Evolutionary conservation across 1,140 invertebrate species (phyloP), one percentile per base, ranked within the genome.

Genomic region (Drosophila littoralis): DNA sequence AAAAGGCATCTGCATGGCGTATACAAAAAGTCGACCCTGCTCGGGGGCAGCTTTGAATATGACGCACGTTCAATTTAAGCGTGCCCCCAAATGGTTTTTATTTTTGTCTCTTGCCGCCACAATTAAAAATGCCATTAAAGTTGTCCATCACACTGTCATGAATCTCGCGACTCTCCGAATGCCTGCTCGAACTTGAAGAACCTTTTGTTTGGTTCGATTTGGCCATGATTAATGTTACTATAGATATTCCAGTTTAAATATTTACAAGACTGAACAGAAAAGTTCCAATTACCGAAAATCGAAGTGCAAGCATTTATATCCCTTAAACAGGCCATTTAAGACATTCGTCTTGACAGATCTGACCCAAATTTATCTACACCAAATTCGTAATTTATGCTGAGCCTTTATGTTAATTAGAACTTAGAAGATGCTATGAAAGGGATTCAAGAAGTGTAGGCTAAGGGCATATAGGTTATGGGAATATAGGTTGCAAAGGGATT

Each of bases 121-220:
- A 76, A 72, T 83, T 76, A 69, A 80, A 83, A 83, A 68, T 80
- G 73, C 77, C 77, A 77, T 80, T 89, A 89, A 51, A 51, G 54
- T 12, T 28, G 32, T 43, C 22, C 9, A 55, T 8, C 15, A 13
- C 43, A 43, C 58, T 77, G 46, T 58, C 64, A 28, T 32, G 3
- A 60, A 42, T 33, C 68, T 68, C 33, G 57, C 35, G 43, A 15
- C 22, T 6, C 17, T 52, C 28, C 6, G 15, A 33, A 36, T 35
- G 5, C 13, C 48, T 32, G 17, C 28, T 52, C 46, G 35, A 28
- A 28, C 33, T 48, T 22, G 0, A 32, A 15, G n/a, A 15, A 42
- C 22, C 22, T 45, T 45, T 45, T 15, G 0, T 58, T 32, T 35
- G 13, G 7, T 15, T 35, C 50, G 12, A 52, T 35, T 32, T 22